phyloP scores from a whole-genome alignment of 2,113 vertebrate species.

The Epinephelus moara region DNA sequence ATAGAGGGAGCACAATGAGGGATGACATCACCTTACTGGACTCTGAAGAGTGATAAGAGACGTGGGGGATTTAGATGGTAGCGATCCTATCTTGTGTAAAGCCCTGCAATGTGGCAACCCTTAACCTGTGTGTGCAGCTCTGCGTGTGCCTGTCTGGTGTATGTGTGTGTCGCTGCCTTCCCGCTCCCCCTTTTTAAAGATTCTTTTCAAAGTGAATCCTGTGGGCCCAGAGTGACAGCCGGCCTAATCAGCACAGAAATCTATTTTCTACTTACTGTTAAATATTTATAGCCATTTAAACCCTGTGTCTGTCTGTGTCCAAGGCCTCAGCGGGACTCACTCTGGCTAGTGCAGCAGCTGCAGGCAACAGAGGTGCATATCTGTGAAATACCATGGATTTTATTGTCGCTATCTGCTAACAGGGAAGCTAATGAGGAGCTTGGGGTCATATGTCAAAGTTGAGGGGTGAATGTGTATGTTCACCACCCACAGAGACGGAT shows the following conservation, averaged over 20 bases:
- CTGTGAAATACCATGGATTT: slow-evolving; percentile 55
- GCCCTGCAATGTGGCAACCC: slow-evolving; percentile 49
- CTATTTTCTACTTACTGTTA: slow-evolving; percentile 56
- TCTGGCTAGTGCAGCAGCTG: slow-evolving; percentile 48
- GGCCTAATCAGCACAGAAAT: slow-evolving; percentile 57
- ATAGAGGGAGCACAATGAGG: slow-evolving; percentile 42
- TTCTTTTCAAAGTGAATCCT: slow-evolving; percentile 41
- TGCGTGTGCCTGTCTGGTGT: neutral
- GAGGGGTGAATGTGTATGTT: slow-evolving; percentile 9
- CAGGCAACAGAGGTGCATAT: slow-evolving; percentile 38
- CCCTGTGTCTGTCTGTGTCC: slow-evolving; percentile 24
- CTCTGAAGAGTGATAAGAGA: slow-evolving; percentile 61
- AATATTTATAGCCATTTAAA: slow-evolving; percentile 76
- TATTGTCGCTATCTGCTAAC: slow-evolving; percentile 34
- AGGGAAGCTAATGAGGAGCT: slow-evolving; percentile 52
- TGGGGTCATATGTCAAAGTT: slow-evolving; percentile 43
- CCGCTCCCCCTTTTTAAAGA: neutral
- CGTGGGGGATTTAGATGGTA: slow-evolving; percentile 44
- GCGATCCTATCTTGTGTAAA: slow-evolving; percentile 58
- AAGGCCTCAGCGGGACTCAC: neutral
- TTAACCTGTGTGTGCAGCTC: slow-evolving; percentile 32
- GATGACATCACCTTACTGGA: slow-evolving; percentile 70
- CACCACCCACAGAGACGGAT: slow-evolving; percentile 28
- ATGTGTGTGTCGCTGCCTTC: neutral
- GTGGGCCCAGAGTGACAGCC: slow-evolving; percentile 60